These are phyloP conservation scores for Euzophera pinguis DNA, from an alignment of 2,888 invertebrate species.

Conservation along the genomic window DNA sequence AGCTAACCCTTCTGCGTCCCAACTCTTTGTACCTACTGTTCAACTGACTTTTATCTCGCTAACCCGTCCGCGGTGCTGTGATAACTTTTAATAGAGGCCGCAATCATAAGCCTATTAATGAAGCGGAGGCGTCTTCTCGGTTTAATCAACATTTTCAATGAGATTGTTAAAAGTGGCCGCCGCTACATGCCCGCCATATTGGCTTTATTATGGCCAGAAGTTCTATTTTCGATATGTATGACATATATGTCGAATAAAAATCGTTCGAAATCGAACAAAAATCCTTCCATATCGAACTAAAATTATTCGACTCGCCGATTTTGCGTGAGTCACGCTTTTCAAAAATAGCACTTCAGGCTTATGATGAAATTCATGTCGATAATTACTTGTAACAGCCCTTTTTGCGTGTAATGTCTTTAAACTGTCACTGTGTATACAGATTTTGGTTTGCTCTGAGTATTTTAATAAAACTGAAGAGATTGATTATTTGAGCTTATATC, in stretches of 20 bases:
- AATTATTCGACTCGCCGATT: too few relatives aligned
- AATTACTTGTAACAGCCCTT: conserved; percentile 19
- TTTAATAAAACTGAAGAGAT: background rate
- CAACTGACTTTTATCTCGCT: conserved; percentile 40
- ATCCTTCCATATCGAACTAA: too few relatives aligned
- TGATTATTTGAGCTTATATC: background rate
- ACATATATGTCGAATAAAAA: too few relatives aligned
- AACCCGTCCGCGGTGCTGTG: conserved; percentile 44
- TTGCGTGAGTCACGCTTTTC: too few relatives aligned
- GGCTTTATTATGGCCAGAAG: conserved; percentile 38
- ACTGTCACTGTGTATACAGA: conserved; percentile 1
- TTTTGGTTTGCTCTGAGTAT: background rate
- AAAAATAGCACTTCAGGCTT: too few relatives aligned
- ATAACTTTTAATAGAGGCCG: conserved; percentile 57
- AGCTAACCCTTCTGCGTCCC: conserved; percentile 10
- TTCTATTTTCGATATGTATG: too few relatives aligned
- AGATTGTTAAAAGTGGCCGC: conserved; percentile 54
- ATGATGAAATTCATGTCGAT: conserved; percentile 29
- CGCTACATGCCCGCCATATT: conserved; percentile 28
- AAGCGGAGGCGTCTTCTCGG: conserved; percentile 51
- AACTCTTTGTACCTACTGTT: conserved; percentile 35
- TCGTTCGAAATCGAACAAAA: too few relatives aligned
- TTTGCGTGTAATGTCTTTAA: conserved; percentile 13
- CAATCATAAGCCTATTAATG: conserved; percentile 65
- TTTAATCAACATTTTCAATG: conserved; percentile 67